Evolutionary conservation across 2,888 invertebrate genomes (phyloP).

Genomic region (Drosophila mettleri): DNA sequence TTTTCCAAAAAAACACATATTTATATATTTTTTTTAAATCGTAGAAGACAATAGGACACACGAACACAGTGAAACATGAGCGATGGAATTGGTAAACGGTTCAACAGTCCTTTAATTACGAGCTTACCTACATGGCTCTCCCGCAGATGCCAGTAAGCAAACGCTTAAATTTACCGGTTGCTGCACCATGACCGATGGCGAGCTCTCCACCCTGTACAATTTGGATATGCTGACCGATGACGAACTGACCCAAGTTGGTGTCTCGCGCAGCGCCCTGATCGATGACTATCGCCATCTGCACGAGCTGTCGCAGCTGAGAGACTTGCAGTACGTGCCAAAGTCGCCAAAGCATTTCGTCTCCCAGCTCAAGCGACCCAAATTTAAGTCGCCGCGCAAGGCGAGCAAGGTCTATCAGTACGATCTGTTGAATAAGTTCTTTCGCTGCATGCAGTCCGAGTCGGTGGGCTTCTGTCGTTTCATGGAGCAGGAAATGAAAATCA

Average conservation of each 20-base stretch:
- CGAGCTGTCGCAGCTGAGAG: conserved; percentile 34
- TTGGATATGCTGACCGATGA: conserved; percentile 47
- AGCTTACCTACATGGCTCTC: background rate
- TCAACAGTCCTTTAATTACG: background rate
- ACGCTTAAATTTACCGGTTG: conserved; percentile 54
- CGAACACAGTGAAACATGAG: conserved; percentile 23
- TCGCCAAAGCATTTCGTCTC: conserved; percentile 8
- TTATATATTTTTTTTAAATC: conserved; percentile 26
- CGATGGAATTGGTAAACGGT: conserved; percentile 23
- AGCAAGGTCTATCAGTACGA: conserved; percentile 22
- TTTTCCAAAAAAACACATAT: conserved; percentile 14
- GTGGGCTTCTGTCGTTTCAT: conserved; percentile 28
- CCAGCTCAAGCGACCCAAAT: conserved; percentile 21
- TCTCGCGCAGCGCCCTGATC: conserved; percentile 47
- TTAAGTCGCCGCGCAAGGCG: conserved; percentile 17
- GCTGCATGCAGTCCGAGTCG: conserved; percentile 41
- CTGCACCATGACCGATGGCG: conserved; percentile 39
- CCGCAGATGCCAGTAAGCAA: background rate
- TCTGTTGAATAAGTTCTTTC: conserved; percentile 34
- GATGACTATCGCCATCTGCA: conserved; percentile 65
- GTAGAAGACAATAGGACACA: conserved; percentile 22
- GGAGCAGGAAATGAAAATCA: conserved; percentile 42
- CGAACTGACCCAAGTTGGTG: conserved; percentile 47
- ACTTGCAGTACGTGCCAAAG: background rate
- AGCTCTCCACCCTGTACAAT: conserved; percentile 35